Percentiles rank a stretch among this genome's conserved stretches.
Conservation (phyloP, 1,140 invertebrate species). For the Saccostrea echinata region DNA sequence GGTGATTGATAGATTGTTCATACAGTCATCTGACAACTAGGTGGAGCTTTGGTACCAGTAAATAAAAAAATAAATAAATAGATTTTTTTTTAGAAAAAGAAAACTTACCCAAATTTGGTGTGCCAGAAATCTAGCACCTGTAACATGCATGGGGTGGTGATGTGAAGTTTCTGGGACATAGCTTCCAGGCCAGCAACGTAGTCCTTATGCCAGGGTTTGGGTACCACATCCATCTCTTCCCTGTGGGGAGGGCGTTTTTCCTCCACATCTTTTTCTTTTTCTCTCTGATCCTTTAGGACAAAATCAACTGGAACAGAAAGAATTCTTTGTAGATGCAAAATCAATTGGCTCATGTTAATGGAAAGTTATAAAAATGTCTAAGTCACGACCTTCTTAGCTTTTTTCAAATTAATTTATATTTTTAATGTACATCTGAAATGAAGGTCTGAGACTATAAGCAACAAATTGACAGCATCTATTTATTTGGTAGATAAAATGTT, state of each 20-base stretch:
- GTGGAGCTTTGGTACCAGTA: too few species aligned
- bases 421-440: too few species aligned
- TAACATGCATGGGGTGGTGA: constrained; percentile 90
- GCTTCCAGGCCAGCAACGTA: constrained; percentile 81
- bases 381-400: too few species aligned
- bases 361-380: background rate
- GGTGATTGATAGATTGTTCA: too few species aligned
- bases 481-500: too few species aligned
- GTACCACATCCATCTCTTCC: constrained; percentile 84
- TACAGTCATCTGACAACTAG: too few species aligned
- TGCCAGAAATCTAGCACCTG: constrained; percentile 92
- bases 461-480: too few species aligned
- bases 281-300: constrained; percentile 88
- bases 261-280: constrained; percentile 77
- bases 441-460: too few species aligned
- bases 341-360: background rate
- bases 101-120: constrained; percentile 86
- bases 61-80: too few species aligned
- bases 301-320: constrained; percentile 85
- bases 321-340: too few species aligned
- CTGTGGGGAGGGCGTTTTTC: constrained; percentile 76
- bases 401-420: too few species aligned
- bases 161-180: constrained; percentile 86
- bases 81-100: too few species aligned
- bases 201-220: constrained; percentile 84